Evolutionary conservation across 2,113 vertebrate species (phyloP), one percentile per base, ranked within the genome.

Genomic region (Proteles cristata): DNA sequence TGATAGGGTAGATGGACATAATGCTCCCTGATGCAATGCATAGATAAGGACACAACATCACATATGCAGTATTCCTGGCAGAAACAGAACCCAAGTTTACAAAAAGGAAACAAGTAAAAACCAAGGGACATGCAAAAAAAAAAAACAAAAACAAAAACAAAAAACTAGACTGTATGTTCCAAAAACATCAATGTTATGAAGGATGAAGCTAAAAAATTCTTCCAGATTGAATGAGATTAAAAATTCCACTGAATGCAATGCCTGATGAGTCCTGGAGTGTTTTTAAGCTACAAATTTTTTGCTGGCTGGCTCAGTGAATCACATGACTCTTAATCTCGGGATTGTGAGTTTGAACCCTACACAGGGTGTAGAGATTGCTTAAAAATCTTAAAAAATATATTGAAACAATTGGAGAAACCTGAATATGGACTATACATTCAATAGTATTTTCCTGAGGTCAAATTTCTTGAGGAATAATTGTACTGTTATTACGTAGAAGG

Each of bases 141-240:
- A 48, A 9, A 48, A 48, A n/a, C n/a, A n/a, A n/a, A n/a, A n/a
- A n/a, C n/a, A 53, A 15, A 53, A 11, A 43, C 80, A 95, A 93
- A 79, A 43, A 58, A 31, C 73, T 80, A 90, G 26, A n/a, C 25
- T 39, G 5, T 45, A 68, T 50, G 43, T 45, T 69, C 33, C 43
- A 85, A 90, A 96, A 76, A 50, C 11, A 77, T n/a, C 26, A 79
- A 2, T 35, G 23, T 91, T 95, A 89, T 8, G 53, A 77, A 88
- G 35, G 53, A 92, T 2, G 85, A 43, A 68, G 39, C 58, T 93
- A 39, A 82, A 35, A 89, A 90, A 80, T 21, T 43, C n/a, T 96
- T 93, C 10, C 50, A 95, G 77, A 81, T 50, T 69, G 45, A 88
- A n/a, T n/a, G 55, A 68, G 23, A 96, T 84, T 63, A 53, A 77